A percentile compares a stretch with the other conserved stretches of the same genome.
phyloP scores from a whole-genome alignment of 2,888 invertebrate species.

The Chrysotoxum bicinctum region DNA sequence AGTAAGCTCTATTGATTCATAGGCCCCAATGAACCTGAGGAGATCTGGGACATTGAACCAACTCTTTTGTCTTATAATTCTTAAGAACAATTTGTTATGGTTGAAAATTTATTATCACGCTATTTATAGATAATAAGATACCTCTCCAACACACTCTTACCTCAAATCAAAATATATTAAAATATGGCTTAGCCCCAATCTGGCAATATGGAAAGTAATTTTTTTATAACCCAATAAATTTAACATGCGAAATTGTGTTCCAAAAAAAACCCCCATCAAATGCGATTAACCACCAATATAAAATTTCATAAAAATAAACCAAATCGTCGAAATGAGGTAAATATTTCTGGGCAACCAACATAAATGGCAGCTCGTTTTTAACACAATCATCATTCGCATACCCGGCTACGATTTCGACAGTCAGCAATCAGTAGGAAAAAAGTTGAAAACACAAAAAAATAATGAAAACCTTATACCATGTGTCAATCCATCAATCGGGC shows the following conservation, averaged over 20 bases:
- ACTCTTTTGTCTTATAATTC: too few species aligned
- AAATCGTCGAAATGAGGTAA: slow-evolving; percentile 53
- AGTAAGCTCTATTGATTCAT: too few species aligned
- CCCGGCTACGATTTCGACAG: neutral
- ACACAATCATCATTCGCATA: neutral
- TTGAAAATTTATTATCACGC: too few species aligned
- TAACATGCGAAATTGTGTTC: slow-evolving; percentile 39
- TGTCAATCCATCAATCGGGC: slow-evolving; percentile 73
- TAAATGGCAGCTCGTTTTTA: slow-evolving; percentile 67
- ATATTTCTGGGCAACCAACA: slow-evolving; percentile 63
- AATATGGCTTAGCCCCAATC: neutral
- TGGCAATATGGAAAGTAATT: slow-evolving; percentile 9
- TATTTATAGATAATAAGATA: too few species aligned
- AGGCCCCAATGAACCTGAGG: too few species aligned
- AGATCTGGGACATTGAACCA: too few species aligned
- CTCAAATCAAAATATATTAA: neutral
- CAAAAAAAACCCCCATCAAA: slow-evolving; percentile 16
- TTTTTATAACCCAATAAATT: slow-evolving; percentile 34
- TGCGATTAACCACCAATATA: slow-evolving; percentile 28
- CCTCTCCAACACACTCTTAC: neutral
- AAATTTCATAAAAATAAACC: slow-evolving; percentile 31
- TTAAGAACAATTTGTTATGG: too few species aligned
- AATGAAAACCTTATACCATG: slow-evolving; percentile 66
- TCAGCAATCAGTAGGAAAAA: slow-evolving; percentile 16
- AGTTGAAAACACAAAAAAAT: neutral